These are phyloP conservation scores for Bombus breviceps DNA, from an alignment of 1,140 invertebrate species.

Conservation along the genomic window DNA sequence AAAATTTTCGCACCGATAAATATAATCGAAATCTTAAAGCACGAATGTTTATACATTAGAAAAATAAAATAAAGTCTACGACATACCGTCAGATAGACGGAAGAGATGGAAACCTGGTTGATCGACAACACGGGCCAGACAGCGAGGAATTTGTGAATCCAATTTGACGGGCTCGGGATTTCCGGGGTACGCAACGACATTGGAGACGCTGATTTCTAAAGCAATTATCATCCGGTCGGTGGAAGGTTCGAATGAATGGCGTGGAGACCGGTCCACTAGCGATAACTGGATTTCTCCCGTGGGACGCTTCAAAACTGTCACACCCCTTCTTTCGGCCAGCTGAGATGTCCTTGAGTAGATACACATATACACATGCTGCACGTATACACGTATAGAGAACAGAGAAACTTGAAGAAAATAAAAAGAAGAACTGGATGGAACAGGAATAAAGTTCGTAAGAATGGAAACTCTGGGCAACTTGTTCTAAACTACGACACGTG, in stretches of 20 bases:
- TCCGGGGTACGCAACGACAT: constrained; percentile 13
- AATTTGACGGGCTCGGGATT: constrained; percentile 35
- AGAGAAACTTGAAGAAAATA: not conserved
- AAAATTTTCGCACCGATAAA: too few relatives aligned
- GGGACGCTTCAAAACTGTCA: constrained; percentile 44
- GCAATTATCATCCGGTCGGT: constrained; percentile 50
- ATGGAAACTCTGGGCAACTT: not conserved
- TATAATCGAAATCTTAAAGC: too few relatives aligned
- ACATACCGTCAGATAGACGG: not conserved
- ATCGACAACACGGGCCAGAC: not conserved
- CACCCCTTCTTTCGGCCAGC: constrained; percentile 4
- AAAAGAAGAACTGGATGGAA: not conserved
- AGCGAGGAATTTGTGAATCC: not conserved
- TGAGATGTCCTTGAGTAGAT: not conserved
- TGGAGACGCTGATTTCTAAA: constrained; percentile 45
- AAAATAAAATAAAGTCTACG: not conserved
- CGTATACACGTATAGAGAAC: not conserved
- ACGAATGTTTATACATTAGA: too few relatives aligned
- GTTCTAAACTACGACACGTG: constrained; percentile 21
- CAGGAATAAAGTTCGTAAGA: constrained; percentile 2
- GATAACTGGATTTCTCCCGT: constrained; percentile 57
- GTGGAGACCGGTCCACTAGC: constrained; percentile 43
- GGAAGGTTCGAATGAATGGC: constrained; percentile 33
- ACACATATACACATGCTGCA: too few relatives aligned
- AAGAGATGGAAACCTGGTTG: not conserved